Base-by-base conservation (phyloP, 2,113 vertebrate species). In the Notarius lentiginosus region DNA sequence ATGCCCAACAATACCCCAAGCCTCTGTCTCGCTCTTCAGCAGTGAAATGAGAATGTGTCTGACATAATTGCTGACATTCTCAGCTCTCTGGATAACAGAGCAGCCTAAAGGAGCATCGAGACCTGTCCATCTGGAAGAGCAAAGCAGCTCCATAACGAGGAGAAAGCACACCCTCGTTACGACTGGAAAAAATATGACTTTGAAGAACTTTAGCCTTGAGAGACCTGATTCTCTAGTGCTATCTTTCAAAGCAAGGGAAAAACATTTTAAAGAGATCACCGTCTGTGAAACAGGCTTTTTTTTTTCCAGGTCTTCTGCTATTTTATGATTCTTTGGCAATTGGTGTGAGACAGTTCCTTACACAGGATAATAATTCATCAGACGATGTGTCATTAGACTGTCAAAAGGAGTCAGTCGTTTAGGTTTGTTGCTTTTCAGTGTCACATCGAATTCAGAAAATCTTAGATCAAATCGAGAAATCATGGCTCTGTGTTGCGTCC, bases 1-100 rank as follows among this genome's bases (percentile, higher is more conserved):
- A 82, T 72, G 76, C 79, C 82, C n/a, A 66, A 79, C 66, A 68
- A 60, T 34, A 86, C 76, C 84, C 61, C 55, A n/a, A 10, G 20
- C 49, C 27, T 24, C 68, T 83, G 70, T 79, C 83, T 87, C 66
- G 55, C 60, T 79, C 63, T 17, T 73, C 53, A 81, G 80, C 73
- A 55, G 79, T 84, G 51, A 68, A 80, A 83, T 72, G 51, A 58
- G 58, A 30, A 79, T 49, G 60, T 86, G 89, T 76, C 72, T 76
- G 77, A 91, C 68, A 89, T 90, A 91, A 94, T 90, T 89, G 88
- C 87, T 60, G 89, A 91, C 92, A 91, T 91, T 92, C 90, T 88
- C 51, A 68, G 89, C 87, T 73, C 88, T 92, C 87, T 70, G 87
- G 30, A 75, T 91, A 92, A 93, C 87, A 89, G 88, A 93, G 89